Evolutionary conservation across 2,113 vertebrate species (phyloP).

Genomic region (Etheostoma spectabile): DNA sequence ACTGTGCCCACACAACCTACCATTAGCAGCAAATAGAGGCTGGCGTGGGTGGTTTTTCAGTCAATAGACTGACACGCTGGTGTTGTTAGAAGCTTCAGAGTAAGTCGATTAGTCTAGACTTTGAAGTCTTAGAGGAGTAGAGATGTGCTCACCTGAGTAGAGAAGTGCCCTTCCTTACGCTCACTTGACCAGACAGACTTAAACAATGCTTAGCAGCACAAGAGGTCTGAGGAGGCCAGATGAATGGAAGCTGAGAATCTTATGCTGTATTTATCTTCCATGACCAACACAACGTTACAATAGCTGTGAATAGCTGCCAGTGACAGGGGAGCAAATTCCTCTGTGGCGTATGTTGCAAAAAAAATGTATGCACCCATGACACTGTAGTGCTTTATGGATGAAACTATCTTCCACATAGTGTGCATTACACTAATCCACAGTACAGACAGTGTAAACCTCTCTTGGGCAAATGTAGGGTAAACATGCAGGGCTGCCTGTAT

Average conservation of each 20-base stretch:
- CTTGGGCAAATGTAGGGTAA: neutral
- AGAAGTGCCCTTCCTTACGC: slow-evolving; percentile 45
- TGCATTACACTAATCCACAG: neutral
- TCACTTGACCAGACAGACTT: slow-evolving; percentile 36
- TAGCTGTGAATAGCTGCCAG: neutral
- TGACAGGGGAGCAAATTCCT: slow-evolving; percentile 54
- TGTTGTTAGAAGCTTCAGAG: slow-evolving; percentile 65
- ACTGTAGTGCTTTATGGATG: slow-evolving; percentile 13
- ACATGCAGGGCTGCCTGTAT: neutral
- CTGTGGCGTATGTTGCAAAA: slow-evolving; percentile 48
- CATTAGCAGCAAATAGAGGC: slow-evolving; percentile 66
- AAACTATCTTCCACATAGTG: slow-evolving; percentile 5
- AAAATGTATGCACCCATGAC: slow-evolving; percentile 56
- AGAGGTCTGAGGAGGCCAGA: slow-evolving; percentile 14
- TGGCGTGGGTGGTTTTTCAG: slow-evolving; percentile 66
- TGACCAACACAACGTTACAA: neutral
- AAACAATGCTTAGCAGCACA: slow-evolving; percentile 23
- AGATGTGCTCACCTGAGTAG: slow-evolving; percentile 62
- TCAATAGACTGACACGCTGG: slow-evolving; percentile 75
- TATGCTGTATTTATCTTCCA: slow-evolving; percentile 1
- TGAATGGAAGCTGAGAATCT: neutral
- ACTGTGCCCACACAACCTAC: slow-evolving; percentile 44
- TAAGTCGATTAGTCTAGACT: slow-evolving; percentile 80
- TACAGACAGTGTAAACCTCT: neutral
- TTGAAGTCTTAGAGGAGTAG: slow-evolving; percentile 62